Percentiles rank a stretch among this genome's conserved stretches.
phyloP scores from a whole-genome alignment of 2,797 vertebrate genomes.

The Leuciscus waleckii region DNA sequence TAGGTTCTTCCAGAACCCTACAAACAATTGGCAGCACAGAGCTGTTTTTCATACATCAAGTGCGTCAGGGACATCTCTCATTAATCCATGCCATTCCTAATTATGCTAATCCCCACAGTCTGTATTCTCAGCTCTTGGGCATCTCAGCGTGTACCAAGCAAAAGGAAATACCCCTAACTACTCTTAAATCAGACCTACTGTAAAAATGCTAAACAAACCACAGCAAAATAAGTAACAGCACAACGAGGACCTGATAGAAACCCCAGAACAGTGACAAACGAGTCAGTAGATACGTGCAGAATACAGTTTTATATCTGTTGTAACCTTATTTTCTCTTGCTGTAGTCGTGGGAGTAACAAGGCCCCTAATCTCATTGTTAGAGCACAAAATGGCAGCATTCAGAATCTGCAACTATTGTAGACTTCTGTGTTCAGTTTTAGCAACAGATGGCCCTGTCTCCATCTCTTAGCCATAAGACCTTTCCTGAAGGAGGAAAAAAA shows the following conservation, averaged over 20 bases:
- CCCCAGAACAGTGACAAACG: constrained; percentile 9
- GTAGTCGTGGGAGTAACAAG: constrained; percentile 44
- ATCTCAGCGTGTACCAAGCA: constrained; percentile 11
- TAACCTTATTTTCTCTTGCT: constrained; percentile 35
- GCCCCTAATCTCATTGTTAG: constrained; percentile 52
- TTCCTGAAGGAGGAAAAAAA: not conserved
- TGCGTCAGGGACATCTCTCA: constrained; percentile 60
- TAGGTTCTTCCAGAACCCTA: constrained; percentile 3
- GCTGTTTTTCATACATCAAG: constrained; percentile 50
- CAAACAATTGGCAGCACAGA: constrained; percentile 8
- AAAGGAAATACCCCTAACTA: not conserved
- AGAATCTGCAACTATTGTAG: constrained; percentile 36
- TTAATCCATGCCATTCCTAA: constrained; percentile 72
- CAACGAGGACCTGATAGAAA: constrained; percentile 3
- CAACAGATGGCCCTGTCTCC: constrained; percentile 57
- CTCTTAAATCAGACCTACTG: constrained; percentile 13
- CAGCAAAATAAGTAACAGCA: not conserved
- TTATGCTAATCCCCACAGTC: constrained; percentile 70
- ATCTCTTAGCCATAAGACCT: constrained; percentile 32
- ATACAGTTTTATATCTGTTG: constrained; percentile 37
- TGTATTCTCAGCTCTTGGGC: constrained; percentile 57
- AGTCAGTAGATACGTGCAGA: not conserved
- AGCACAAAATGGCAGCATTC: constrained; percentile 49
- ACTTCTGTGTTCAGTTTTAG: constrained; percentile 41
- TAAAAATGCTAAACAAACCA: not conserved